These are phyloP conservation scores for Nilaparvata lugens DNA, from an alignment of 1,140 invertebrate genomes.

Conservation along the genomic window DNA sequence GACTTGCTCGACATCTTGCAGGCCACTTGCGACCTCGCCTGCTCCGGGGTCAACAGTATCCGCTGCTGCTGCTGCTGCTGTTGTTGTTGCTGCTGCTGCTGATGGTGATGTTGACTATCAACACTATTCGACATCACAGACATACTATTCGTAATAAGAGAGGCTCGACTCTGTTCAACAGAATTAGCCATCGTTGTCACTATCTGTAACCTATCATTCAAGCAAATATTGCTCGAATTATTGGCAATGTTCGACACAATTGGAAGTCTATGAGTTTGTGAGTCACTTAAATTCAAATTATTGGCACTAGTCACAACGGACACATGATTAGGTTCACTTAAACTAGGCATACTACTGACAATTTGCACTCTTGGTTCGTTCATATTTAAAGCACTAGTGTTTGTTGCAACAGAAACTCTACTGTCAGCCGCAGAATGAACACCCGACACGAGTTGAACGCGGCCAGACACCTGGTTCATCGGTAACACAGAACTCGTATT, in stretches of 20 bases:
- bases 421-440: background rate
- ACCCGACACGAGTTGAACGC: slow-evolving; percentile 17
- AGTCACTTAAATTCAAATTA: slow-evolving; percentile 6
- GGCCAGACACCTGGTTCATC: slow-evolving; percentile 7
- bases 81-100: background rate
- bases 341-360: slow-evolving; percentile 2
- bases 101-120: background rate
- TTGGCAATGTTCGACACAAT: slow-evolving; percentile 16
- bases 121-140: no score
- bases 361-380: slow-evolving; percentile 10
- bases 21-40: background rate
- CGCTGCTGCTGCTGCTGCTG: no score
- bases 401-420: slow-evolving; percentile 8
- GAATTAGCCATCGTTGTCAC: background rate
- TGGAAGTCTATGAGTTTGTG: slow-evolving; percentile 20
- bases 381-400: background rate
- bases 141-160: background rate
- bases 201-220: slow-evolving; percentile 9
- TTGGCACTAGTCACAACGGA: background rate
- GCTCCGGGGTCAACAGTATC: background rate
- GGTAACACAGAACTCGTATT: slow-evolving; percentile 9
- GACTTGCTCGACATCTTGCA: background rate
- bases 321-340: slow-evolving; percentile 5
- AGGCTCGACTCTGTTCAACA: background rate
- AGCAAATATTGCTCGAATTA: background rate